Evolutionary conservation across 2,888 invertebrate genomes (phyloP).

Genomic region (Lepidocyrtoides sp.): DNA sequence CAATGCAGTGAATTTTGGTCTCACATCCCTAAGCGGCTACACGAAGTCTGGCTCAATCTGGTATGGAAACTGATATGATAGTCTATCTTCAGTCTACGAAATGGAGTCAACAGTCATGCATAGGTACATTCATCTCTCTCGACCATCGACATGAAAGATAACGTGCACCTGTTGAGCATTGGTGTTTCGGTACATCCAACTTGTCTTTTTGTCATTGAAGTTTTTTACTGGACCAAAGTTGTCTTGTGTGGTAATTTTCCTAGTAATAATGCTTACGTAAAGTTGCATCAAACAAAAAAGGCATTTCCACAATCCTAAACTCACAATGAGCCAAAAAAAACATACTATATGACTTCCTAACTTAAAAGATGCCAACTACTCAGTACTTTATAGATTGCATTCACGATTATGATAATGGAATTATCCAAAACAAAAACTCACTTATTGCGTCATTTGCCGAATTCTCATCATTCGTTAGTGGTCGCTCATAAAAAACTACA

Average conservation of each 20-base stretch:
- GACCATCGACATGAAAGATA: background rate
- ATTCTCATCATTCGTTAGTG: background rate
- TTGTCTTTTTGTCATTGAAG: conserved; percentile 16
- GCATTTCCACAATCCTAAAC: too few relatives aligned
- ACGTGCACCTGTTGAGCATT: background rate
- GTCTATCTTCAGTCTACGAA: background rate
- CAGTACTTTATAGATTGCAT: background rate
- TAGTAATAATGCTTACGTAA: background rate
- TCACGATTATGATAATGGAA: background rate
- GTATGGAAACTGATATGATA: background rate
- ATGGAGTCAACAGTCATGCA: too few relatives aligned
- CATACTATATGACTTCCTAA: background rate
- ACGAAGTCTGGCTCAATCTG: conserved; percentile 19
- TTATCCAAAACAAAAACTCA: background rate
- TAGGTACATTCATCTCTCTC: too few relatives aligned
- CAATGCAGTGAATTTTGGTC: background rate
- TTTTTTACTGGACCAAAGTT: conserved; percentile 29
- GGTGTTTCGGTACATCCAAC: background rate
- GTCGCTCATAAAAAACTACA: background rate
- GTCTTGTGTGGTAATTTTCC: conserved; percentile 24
- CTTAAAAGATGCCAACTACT: background rate
- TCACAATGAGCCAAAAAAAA: too few relatives aligned
- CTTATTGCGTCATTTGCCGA: conserved; percentile 20
- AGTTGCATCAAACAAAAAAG: background rate
- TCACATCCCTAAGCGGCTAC: background rate